Evolutionary conservation across 2,888 invertebrate species (phyloP), one percentile per base, ranked within the genome.

Genomic region (Serrognathus titanus): DNA sequence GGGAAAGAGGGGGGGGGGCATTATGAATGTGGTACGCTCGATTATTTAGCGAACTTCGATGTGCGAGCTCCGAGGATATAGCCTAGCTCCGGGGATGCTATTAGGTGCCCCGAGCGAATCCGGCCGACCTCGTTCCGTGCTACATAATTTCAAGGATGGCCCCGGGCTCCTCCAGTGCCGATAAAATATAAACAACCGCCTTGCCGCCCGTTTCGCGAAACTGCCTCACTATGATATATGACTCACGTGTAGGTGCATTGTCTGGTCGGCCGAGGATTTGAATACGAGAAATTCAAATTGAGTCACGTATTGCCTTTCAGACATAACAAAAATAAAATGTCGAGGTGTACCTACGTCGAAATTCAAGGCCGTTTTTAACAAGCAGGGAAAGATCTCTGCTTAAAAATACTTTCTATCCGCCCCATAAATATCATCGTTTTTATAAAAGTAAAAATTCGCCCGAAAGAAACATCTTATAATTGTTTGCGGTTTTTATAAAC

Each of bases 91-190:
- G 61, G 69, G 70, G 66, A 64, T 66, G 63, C 62, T 69, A 66
- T 67, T 66, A 66, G 61, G 55, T 59, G 65, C 71, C 61, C 53
- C 51, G 37, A 66, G 70, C 63, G 55, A 65, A 70, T 69, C 69
- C 70, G 68, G 63, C 67, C 70, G 68, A 71, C 69, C 69, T 71
- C 69, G 67, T 67, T 70, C 60, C 67, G 65, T 63, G 66, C 68
- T 66, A 66, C 69, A 70, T 70, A 71, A 71, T 71, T 71, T 71
- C 66, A 66, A 71, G 67, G 65, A 66, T 63, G 56, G 67, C 71
- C 66, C 46, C 35, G 52, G 66, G 68, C 65, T 56, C 47, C 63
- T 66, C 64, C 65, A 64, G 63, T 68, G 59, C 68, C 68, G 71
- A 69, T 69, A 69, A 69, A 69, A 68, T 65, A 69, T 68, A 70